phyloP scores from a whole-genome alignment of 2,113 vertebrate genomes.

The Muntiacus muntjak region DNA sequence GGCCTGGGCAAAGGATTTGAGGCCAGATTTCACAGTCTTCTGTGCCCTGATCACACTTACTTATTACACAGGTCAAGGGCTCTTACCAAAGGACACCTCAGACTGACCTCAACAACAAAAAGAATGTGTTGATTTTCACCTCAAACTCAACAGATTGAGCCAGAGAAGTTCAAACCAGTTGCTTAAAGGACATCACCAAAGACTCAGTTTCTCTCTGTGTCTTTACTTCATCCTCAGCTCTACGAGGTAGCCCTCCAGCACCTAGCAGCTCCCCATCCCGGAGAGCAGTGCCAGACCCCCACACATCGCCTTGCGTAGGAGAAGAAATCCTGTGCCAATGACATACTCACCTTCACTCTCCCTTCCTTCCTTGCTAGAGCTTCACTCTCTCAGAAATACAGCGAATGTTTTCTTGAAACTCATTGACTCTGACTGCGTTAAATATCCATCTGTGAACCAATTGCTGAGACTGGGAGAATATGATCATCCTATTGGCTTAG shows the following conservation, averaged over 20 bases:
- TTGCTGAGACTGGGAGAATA: background rate
- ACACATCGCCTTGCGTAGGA: background rate
- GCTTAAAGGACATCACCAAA: background rate
- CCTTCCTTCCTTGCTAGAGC: background rate
- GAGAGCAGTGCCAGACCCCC: background rate
- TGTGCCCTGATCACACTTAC: background rate
- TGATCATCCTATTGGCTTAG: background rate
- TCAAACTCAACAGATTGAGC: background rate
- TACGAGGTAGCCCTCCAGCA: background rate
- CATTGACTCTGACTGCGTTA: background rate
- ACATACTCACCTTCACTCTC: background rate
- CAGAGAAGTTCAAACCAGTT: background rate
- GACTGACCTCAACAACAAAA: background rate
- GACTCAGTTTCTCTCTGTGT: background rate
- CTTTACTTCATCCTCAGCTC: background rate
- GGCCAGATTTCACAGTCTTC: background rate
- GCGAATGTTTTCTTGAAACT: background rate
- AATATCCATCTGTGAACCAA: background rate
- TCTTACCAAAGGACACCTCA: background rate
- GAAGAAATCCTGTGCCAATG: background rate
- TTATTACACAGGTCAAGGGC: background rate
- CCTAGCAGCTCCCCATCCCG: background rate
- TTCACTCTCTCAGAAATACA: background rate
- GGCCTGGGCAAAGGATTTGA: background rate
- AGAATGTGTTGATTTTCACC: background rate